These are phyloP conservation scores for Junonia oenone DNA, from an alignment of 2,888 invertebrate species.

Conservation along the genomic window DNA sequence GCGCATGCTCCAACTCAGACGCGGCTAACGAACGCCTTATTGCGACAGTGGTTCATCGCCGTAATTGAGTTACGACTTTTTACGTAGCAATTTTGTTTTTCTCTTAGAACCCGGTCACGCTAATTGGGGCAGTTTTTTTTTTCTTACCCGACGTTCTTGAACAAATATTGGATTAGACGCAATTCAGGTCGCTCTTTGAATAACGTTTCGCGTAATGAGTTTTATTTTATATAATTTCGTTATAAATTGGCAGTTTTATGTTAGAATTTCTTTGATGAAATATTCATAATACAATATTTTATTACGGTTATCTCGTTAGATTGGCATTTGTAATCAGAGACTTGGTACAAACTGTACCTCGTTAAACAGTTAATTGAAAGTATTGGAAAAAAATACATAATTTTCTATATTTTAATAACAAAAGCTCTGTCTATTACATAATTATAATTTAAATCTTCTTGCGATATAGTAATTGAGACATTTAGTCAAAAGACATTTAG, in stretches of 20 bases:
- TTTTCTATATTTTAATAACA: no score
- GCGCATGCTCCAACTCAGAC: slow-evolving; percentile 73
- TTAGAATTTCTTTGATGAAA: background rate
- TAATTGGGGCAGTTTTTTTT: slow-evolving; percentile 68
- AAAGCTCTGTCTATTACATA: no score
- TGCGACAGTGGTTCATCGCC: slow-evolving; percentile 75
- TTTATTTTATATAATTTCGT: slow-evolving; percentile 23
- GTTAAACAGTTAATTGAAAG: background rate
- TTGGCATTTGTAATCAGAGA: background rate
- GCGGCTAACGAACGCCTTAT: slow-evolving; percentile 73
- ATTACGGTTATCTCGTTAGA: background rate
- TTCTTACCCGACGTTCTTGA: slow-evolving; percentile 47
- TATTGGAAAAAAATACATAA: no score
- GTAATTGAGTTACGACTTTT: slow-evolving; percentile 80
- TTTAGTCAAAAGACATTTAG: no score
- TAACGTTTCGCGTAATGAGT: slow-evolving; percentile 28
- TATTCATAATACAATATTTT: slow-evolving; percentile 2
- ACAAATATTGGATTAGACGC: slow-evolving; percentile 73
- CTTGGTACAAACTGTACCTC: background rate
- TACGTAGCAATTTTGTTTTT: slow-evolving; percentile 77
- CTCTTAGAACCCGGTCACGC: slow-evolving; percentile 71
- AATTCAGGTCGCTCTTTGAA: slow-evolving; percentile 64
- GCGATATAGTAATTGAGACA: no score
- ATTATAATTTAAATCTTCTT: no score
- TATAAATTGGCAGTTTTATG: slow-evolving; percentile 16